Evolutionary conservation across 2,113 vertebrate genomes (phyloP), one percentile per base, ranked within the genome.

Genomic region (Cryptotis parvus): DNA sequence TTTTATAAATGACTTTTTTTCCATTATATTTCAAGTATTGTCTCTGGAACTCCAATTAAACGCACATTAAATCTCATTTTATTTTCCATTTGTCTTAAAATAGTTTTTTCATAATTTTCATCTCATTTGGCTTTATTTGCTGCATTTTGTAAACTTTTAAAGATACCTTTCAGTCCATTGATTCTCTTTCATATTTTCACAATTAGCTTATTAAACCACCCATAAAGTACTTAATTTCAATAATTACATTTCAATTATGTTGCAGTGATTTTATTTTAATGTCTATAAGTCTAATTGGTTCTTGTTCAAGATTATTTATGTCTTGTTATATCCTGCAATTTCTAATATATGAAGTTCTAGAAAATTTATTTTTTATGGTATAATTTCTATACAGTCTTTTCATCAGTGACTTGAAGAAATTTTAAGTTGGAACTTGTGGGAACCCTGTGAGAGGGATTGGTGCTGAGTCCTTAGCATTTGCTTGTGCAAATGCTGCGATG

Each of bases 181-280:
- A 22, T 11, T 73, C 5, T 69, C 5, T 91, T 81, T 35, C 10
- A 61, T 58, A 37, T 65, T 92, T 78, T 0, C 76, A 2, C 12
- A 83, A 55, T 52, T 92, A 84, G 6, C 29, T 79, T 87, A 83
- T 84, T 79, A 80, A 88, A 92, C 2, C 16, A 66, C 1, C 15
- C 45, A 80, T 43, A 74, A 4, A 55, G 45, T 37, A 76, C 65
- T 92, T 15, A n/a, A 80, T 77, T 87, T 84, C 31, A 63, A 45
- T 86, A 92, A 84, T 65, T 66, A 6, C 41, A 29, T 85, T 85
- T 84, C 68, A 41, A 31, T 45, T 74, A 66, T 33, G 49, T 63
- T 14, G 9, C 5, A 49, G 9, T 49, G 45, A 49, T 49, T 49
- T 49, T 72, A 72, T 93, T 93, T 84, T 93, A 80, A 73, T 85